Evolutionary conservation across 2,113 vertebrate species (phyloP), one percentile per base, ranked within the genome.

Genomic region (Ia io): DNA sequence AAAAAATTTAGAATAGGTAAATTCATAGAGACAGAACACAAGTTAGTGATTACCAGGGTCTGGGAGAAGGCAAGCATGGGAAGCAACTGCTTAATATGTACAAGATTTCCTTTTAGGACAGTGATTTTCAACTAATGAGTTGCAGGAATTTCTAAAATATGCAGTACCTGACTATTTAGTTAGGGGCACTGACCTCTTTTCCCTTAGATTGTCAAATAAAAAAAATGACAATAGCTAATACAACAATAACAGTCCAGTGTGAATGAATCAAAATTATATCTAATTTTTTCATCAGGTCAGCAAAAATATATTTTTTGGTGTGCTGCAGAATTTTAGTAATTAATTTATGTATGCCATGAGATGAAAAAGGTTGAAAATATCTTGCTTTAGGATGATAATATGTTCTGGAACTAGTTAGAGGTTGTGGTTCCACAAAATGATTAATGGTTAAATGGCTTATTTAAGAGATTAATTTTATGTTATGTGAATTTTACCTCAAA

Each of bases 381-480:
- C 1, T 28, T 76, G 28, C 47, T 47, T 47, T 49, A 28, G 17
- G 11, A 11, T 51, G 65, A 88, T 84, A 70, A 82, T 79, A 30
- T 80, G 23, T 88, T 84, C 67, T 73, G n/a, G 22, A 88, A 77
- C 25, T 84, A 84, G 20, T 42, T 40, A 35, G 6, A 82, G 76
- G 35, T 42, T 25, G 17, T 49, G 9, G 37, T 70, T 77, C 2
- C 30, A 65, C 32, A 82, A 53, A 32, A 76, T 22, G 42, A 49
- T 74, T 32, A 80, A 61, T 82, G 32, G 20, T 80, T 92, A 86
- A 85, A 71, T 61, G 53, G 30, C 14, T 84, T 74, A 53, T 32
- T 44, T 59, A 83, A 90, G n/a, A 77, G 51, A 56, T 53, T 84
- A 42, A 80, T 86, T 95, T 87, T 74, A 91, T 56, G 32, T 67